These are phyloP conservation scores for Parambassis ranga DNA, from an alignment of 2,797 vertebrate species.

Conservation along the genomic window DNA sequence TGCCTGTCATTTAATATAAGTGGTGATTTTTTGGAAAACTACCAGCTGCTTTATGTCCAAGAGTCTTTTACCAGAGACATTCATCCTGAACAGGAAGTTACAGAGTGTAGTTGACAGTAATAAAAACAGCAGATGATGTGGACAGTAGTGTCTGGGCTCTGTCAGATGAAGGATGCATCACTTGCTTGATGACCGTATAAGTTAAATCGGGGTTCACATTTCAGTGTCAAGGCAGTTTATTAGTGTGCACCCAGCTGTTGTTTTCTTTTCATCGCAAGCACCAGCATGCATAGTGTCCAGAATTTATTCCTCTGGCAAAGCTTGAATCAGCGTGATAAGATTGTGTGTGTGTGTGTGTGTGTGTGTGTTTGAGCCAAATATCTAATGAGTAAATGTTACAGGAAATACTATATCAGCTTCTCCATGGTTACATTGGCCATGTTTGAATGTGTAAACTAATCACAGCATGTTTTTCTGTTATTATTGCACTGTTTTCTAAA, in stretches of 20 bases:
- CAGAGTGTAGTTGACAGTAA: not conserved
- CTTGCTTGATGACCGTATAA: not conserved
- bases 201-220: conserved; percentile 3
- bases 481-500: no score
- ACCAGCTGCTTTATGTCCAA: not conserved
- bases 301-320: conserved; percentile 39
- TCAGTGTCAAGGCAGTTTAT: not conserved
- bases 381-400: conserved; percentile 9
- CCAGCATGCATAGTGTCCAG: no score
- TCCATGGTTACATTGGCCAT: not conserved
- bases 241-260: not conserved
- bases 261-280: not conserved
- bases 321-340: conserved; percentile 36
- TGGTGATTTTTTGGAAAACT: no score
- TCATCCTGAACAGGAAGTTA: not conserved
- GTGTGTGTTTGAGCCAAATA: conserved; percentile 41
- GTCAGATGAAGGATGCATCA: conserved; percentile 1
- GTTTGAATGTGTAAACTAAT: conserved; percentile 19
- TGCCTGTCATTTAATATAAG: no score
- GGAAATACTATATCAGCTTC: conserved; percentile 19
- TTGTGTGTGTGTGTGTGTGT: conserved; percentile 22
- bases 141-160: not conserved
- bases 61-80: not conserved
- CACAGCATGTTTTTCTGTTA: not conserved
- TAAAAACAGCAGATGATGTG: not conserved